These are phyloP conservation scores for Clitarchus hookeri DNA, from an alignment of 2,888 invertebrate genomes.

Conservation along the genomic window DNA sequence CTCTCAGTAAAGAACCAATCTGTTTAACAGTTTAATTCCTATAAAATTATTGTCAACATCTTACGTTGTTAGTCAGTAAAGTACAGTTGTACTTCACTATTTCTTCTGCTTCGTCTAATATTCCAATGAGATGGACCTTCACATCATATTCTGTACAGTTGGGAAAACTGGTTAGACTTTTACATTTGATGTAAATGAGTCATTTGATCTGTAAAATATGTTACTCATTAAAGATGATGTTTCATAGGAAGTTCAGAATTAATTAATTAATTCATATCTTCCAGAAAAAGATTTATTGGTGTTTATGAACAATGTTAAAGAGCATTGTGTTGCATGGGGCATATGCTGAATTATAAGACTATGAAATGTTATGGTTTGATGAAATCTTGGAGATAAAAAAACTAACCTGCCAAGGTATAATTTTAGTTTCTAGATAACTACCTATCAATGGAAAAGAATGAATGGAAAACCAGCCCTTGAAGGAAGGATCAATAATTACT, in stretches of 20 bases:
- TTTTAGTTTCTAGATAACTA: not conserved
- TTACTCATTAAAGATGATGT: not conserved
- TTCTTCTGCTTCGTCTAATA: not conserved
- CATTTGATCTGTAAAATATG: not conserved
- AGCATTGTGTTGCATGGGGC: not conserved
- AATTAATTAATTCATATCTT: not conserved
- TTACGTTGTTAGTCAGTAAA: not conserved
- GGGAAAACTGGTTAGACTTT: not conserved
- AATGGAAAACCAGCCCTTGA: not conserved
- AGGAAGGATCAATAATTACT: not conserved
- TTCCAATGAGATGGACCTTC: not conserved
- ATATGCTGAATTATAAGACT: not conserved
- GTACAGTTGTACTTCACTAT: not conserved
- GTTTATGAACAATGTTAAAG: not conserved
- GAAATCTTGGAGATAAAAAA: not conserved
- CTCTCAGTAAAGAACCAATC: not conserved
- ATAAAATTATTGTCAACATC: conserved; percentile 11
- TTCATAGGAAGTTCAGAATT: not conserved
- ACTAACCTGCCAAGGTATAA: not conserved
- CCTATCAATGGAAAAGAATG: not conserved
- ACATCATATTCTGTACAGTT: not conserved
- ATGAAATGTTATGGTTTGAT: not conserved
- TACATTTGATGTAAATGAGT: not conserved
- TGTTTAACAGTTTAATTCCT: not conserved
- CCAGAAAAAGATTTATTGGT: conserved; percentile 5